A percentile compares a stretch with the other conserved stretches of the same genome.
Evolutionary conservation across 1,140 invertebrate species (phyloP).

Genomic region (Caerostris darwini): DNA sequence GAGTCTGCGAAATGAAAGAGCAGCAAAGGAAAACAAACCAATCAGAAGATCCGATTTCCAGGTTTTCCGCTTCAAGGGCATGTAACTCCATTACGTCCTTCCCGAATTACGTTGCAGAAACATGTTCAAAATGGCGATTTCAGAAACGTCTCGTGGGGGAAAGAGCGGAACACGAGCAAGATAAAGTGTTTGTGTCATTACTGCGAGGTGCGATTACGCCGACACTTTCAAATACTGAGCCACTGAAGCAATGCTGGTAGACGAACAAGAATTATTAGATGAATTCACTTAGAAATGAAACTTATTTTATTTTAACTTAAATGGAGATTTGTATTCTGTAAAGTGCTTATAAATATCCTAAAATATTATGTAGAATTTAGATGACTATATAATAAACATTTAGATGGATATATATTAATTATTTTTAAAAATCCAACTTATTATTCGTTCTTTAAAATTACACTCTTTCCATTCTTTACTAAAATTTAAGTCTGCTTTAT

Average conservation of each 20-base stretch:
- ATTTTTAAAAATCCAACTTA: too few relatives aligned
- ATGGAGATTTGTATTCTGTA: not conserved
- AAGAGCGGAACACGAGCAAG: not conserved
- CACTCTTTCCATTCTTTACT: too few relatives aligned
- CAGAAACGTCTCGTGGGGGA: not conserved
- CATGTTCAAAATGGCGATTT: not conserved
- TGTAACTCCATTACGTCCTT: not conserved
- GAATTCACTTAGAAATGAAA: not conserved
- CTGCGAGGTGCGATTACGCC: not conserved
- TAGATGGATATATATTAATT: too few relatives aligned
- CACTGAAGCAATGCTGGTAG: not conserved
- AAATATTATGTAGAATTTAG: too few relatives aligned
- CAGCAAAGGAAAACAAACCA: not conserved
- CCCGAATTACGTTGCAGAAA: not conserved
- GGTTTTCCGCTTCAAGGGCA: not conserved
- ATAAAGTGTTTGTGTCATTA: not conserved
- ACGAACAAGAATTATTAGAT: not conserved
- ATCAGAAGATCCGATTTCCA: not conserved
- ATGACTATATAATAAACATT: too few relatives aligned
- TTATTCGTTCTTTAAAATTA: too few relatives aligned
- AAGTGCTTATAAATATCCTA: too few relatives aligned
- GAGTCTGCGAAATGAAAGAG: not conserved
- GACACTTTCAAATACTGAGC: not conserved
- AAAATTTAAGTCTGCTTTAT: too few relatives aligned
- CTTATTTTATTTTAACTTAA: not conserved